These are phyloP conservation scores for Argyrosomus japonicus DNA, from an alignment of 2,113 vertebrate genomes.

Conservation along the genomic window DNA sequence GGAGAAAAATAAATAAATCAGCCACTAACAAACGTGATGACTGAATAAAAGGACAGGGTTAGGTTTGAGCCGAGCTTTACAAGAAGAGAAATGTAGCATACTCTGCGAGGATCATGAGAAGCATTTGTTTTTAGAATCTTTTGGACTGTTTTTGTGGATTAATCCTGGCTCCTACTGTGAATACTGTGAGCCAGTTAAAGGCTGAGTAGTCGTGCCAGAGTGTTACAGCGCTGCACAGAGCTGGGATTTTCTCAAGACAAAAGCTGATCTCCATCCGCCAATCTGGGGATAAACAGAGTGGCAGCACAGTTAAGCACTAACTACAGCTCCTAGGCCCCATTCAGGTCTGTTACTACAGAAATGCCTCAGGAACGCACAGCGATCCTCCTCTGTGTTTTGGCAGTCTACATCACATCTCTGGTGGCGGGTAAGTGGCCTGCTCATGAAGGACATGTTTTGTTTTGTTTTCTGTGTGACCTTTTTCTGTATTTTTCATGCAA, in stretches of 20 bases:
- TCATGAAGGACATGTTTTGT: background rate
- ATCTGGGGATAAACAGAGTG: conserved; percentile 17
- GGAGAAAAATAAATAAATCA: background rate
- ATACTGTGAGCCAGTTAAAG: conserved; percentile 21
- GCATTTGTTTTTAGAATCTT: background rate
- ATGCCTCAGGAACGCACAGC: conserved; percentile 46
- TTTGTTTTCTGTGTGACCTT: background rate
- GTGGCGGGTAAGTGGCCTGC: conserved; percentile 59
- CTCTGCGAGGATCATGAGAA: conserved; percentile 1
- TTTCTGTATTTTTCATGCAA: background rate
- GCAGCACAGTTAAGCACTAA: conserved; percentile 38
- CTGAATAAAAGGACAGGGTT: background rate
- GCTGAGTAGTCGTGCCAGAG: conserved; percentile 7
- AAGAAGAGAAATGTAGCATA: background rate
- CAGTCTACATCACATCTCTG: conserved; percentile 34
- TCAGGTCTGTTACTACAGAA: conserved; percentile 15
- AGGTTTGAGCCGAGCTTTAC: conserved; percentile 32
- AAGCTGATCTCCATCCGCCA: conserved; percentile 30
- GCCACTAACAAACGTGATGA: conserved; percentile 2
- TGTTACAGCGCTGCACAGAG: conserved; percentile 30
- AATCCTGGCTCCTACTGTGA: conserved; percentile 3
- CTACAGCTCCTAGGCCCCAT: conserved; percentile 12
- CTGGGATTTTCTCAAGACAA: conserved; percentile 46
- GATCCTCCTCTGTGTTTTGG: conserved; percentile 37
- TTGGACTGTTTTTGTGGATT: background rate